Conservation (phyloP, 2,797 vertebrate genomes). For the Bradypodion ventrale region DNA sequence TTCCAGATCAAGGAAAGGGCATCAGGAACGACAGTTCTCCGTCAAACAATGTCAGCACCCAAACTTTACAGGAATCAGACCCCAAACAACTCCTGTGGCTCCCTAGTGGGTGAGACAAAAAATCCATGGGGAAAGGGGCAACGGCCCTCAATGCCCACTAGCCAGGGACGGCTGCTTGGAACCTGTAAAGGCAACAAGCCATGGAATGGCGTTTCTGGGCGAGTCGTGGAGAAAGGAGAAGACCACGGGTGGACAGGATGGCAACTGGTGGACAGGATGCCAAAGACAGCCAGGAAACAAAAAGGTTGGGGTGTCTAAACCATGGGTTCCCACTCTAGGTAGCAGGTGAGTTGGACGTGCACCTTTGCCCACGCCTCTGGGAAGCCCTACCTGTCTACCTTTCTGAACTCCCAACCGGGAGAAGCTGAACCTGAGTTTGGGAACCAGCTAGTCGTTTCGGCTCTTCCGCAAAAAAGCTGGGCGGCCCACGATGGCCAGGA, state of each 20-base stretch:
- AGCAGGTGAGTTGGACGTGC: background rate
- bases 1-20: background rate
- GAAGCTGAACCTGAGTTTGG: background rate
- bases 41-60: too few species aligned
- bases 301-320: too few species aligned
- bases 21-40: background rate
- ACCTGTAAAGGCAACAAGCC: background rate
- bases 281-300: background rate
- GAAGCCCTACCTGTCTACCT: background rate
- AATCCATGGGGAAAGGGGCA: too few species aligned
- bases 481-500: background rate
- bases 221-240: too few species aligned
- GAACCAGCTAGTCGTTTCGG: background rate
- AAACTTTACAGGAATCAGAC: too few species aligned
- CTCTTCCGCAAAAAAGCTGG: too few species aligned
- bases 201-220: background rate
- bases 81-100: background rate
- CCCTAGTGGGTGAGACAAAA: background rate
- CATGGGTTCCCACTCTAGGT: background rate
- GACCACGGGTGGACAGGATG: too few species aligned
- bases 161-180: background rate
- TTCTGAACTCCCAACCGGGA: background rate
- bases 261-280: background rate
- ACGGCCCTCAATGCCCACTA: background rate
- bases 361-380: too few species aligned